A percentile compares a stretch with the other conserved stretches of the same genome.
phyloP scores from a whole-genome alignment of 2,888 invertebrate species.

The Amblyjoppa fuscipennis region DNA sequence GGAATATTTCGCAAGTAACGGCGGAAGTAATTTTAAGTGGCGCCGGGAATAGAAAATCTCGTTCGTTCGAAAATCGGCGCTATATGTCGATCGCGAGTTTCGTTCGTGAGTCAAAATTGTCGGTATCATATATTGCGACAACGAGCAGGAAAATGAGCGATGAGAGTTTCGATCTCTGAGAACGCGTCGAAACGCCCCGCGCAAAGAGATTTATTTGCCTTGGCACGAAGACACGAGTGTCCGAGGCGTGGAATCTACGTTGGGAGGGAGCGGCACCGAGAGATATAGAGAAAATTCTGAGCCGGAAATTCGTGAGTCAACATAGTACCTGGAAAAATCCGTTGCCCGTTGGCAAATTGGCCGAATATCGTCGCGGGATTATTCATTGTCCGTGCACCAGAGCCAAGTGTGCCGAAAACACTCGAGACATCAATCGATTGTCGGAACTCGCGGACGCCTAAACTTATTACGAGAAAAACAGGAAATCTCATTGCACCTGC shows the following conservation, averaged over 20 bases:
- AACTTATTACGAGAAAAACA: not conserved
- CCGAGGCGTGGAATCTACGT: not conserved
- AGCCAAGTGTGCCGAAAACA: constrained; percentile 9
- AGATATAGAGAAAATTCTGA: constrained; percentile 5
- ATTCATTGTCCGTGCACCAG: constrained; percentile 29
- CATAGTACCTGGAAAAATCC: constrained; percentile 36
- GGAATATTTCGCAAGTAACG: constrained; percentile 39
- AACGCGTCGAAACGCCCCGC: not conserved
- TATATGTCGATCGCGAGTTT: not conserved
- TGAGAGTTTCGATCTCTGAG: constrained; percentile 31
- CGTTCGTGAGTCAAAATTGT: constrained; percentile 26
- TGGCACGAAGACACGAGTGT: constrained; percentile 40
- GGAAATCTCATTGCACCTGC: not conserved
- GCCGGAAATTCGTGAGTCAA: constrained; percentile 46
- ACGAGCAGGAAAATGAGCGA: constrained; percentile 1
- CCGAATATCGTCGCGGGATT: constrained; percentile 19
- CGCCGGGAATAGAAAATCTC: constrained; percentile 45
- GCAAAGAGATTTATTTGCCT: constrained; percentile 56
- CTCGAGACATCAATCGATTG: constrained; percentile 47
- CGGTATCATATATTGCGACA: not conserved
- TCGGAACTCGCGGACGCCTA: constrained; percentile 13
- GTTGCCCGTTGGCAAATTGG: constrained; percentile 24
- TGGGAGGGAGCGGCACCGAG: not conserved
- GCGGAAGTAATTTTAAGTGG: constrained; percentile 47
- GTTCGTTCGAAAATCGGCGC: not conserved